A percentile compares a stretch with the other conserved stretches of the same genome.
Evolutionary conservation across 1,140 invertebrate species (phyloP).

Genomic region (Reticulitermes speratus): DNA sequence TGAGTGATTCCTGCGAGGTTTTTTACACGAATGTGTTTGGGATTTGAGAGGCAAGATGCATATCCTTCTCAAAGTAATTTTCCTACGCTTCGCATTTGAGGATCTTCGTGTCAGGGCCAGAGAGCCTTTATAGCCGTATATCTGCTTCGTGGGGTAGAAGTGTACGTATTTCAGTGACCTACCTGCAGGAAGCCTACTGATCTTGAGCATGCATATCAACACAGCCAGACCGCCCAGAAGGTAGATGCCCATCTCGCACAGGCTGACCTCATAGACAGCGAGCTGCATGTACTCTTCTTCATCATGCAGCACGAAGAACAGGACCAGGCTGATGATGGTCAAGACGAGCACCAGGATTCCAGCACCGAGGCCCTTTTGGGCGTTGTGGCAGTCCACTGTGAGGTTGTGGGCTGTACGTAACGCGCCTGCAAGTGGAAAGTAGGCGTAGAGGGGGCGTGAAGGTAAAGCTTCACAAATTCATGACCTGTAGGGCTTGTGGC

Average conservation of each 20-base stretch:
- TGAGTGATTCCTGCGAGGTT: no score
- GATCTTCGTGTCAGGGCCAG: no score
- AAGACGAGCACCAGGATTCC: slow-evolving; percentile 66
- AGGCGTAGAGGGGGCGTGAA: no score
- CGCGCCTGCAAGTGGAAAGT: slow-evolving; percentile 23
- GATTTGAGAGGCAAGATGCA: no score
- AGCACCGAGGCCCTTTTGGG: slow-evolving; percentile 68
- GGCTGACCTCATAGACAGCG: slow-evolving; percentile 74
- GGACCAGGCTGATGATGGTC: slow-evolving; percentile 69
- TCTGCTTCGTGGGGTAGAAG: no score
- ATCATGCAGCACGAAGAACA: slow-evolving; percentile 70
- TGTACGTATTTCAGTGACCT: no score
- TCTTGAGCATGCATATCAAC: slow-evolving; percentile 59
- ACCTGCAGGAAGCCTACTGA: slow-evolving; percentile 50
- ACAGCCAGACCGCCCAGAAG: slow-evolving; percentile 56
- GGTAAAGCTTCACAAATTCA: no score
- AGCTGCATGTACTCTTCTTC: slow-evolving; percentile 54
- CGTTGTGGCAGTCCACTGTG: slow-evolving; percentile 69
- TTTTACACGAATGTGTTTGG: no score
- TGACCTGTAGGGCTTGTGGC: no score
- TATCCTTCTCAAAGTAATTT: no score
- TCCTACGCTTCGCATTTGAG: no score
- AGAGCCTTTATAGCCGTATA: no score
- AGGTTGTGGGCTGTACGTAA: slow-evolving; percentile 55
- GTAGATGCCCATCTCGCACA: slow-evolving; percentile 74